Evolutionary conservation across 2,797 vertebrate genomes (phyloP).

Genomic region (Falco columbarius): DNA sequence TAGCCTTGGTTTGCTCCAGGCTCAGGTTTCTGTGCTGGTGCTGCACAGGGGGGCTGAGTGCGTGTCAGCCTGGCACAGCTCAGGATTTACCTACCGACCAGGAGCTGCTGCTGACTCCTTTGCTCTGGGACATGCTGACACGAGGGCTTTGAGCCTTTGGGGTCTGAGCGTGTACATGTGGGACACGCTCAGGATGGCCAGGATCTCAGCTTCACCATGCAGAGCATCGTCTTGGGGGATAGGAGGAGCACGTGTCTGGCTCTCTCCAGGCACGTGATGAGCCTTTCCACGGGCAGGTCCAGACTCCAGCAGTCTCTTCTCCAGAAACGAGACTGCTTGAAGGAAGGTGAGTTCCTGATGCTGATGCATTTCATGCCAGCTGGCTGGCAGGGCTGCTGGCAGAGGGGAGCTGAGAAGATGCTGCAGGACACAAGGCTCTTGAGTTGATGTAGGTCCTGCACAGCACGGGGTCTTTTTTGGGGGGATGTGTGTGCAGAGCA

Average conservation of each 20-base stretch:
- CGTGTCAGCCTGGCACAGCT: background rate
- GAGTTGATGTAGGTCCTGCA: background rate
- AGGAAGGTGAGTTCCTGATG: background rate
- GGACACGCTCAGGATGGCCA: background rate
- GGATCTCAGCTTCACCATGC: background rate
- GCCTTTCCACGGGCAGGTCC: accelerated
- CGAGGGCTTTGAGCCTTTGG: background rate
- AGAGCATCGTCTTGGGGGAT: accelerated
- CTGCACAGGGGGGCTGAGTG: accelerated
- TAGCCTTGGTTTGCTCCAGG: background rate
- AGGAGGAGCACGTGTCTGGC: accelerated
- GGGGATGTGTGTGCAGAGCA: background rate
- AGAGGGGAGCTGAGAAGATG: accelerated
- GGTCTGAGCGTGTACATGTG: background rate
- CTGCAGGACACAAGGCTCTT: accelerated
- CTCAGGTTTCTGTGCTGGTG: background rate
- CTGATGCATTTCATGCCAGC: accelerated
- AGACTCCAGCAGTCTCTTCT: background rate
- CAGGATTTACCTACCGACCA: background rate
- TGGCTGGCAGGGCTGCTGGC: background rate
- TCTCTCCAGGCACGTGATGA: background rate
- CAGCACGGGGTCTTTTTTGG: background rate
- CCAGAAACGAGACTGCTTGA: background rate
- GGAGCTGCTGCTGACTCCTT: background rate
- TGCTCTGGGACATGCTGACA: background rate